phyloP scores from a whole-genome alignment of 2,113 vertebrate genomes.

The Eptesicus fuscus region DNA sequence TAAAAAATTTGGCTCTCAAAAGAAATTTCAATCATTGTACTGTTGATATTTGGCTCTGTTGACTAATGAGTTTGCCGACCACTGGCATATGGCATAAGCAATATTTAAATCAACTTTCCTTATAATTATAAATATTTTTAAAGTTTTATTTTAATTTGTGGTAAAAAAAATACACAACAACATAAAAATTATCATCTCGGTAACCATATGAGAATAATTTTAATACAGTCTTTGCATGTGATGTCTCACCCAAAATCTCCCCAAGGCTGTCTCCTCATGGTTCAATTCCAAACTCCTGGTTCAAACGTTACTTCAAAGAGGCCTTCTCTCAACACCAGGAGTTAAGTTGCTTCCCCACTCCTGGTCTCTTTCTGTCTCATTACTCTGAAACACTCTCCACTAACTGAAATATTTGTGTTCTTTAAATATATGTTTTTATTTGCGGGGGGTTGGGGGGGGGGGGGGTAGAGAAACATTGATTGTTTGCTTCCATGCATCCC shows the following conservation, averaged over 20 bases:
- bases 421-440: background rate
- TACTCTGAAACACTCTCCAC: background rate
- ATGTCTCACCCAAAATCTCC: background rate
- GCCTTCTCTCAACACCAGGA: background rate
- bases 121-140: background rate
- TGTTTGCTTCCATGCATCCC: background rate
- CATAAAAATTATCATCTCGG: background rate
- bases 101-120: conserved; percentile 19
- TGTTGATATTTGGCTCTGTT: too few relatives aligned
- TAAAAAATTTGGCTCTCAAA: too few relatives aligned
- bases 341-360: background rate
- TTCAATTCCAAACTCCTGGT: background rate
- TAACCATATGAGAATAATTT: background rate
- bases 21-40: too few relatives aligned
- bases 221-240: background rate
- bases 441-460: too few relatives aligned
- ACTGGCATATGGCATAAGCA: background rate
- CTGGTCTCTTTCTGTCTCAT: background rate
- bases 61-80: too few relatives aligned
- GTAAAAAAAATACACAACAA: background rate
- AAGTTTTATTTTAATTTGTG: background rate
- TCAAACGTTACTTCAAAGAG: background rate
- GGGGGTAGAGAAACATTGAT: background rate
- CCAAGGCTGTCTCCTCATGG: background rate
- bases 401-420: background rate